A percentile compares a stretch with the other conserved stretches of the same genome.
These are phyloP conservation scores for Phaonia tiefii DNA, from an alignment of 2,888 invertebrate species.

Conservation along the genomic window DNA sequence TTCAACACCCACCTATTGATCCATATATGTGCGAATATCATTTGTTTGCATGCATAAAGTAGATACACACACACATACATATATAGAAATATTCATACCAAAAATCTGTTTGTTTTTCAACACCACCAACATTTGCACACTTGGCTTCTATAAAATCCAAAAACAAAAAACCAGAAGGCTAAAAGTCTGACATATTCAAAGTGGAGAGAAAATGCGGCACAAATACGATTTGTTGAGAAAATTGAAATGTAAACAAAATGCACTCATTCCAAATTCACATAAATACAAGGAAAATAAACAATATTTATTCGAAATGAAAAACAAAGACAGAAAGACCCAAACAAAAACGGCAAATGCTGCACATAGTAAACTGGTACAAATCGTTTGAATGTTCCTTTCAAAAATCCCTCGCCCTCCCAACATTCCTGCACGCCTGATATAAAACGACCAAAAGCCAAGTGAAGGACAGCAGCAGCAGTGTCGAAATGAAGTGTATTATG, in stretches of 20 bases:
- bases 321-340: not conserved
- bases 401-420: too few relatives aligned
- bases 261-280: not conserved
- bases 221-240: constrained; percentile 31
- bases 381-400: too few relatives aligned
- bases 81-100: constrained; percentile 14
- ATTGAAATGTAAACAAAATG: constrained; percentile 36
- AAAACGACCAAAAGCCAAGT: not conserved
- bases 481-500: not conserved
- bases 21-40: constrained; percentile 23
- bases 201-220: not conserved
- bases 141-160: too few relatives aligned
- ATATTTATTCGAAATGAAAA: constrained; percentile 2
- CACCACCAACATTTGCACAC: not conserved
- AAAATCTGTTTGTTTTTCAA: constrained; percentile 27
- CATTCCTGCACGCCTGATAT: too few relatives aligned
- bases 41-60: not conserved
- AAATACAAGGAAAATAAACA: constrained; percentile 10
- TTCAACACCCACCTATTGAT: constrained; percentile 14
- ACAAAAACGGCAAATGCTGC: too few relatives aligned
- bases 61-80: constrained; percentile 1
- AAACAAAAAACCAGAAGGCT: too few relatives aligned
- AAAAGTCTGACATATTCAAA: not conserved
- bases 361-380: too few relatives aligned
- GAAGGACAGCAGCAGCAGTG: too few relatives aligned